A percentile compares a stretch with the other conserved stretches of the same genome.
phyloP scores from a whole-genome alignment of 2,113 vertebrate genomes.

The Petromus typicus region DNA sequence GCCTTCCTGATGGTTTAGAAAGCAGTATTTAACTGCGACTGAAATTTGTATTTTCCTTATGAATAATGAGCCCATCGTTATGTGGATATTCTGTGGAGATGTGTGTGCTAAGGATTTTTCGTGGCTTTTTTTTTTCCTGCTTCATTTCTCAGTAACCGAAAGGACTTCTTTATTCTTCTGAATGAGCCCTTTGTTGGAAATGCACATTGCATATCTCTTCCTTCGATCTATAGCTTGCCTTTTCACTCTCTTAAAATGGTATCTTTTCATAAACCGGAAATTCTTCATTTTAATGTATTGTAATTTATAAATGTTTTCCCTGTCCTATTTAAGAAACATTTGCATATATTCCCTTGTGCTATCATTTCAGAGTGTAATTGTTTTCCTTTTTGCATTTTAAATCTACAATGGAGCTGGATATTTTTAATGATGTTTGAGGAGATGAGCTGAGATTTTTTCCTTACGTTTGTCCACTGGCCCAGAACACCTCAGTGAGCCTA shows the following conservation, averaged over 20 bases:
- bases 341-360: neutral
- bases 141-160: constrained; percentile 37
- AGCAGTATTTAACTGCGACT: neutral
- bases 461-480: neutral
- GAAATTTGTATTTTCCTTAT: neutral
- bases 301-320: constrained; percentile 30
- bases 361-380: constrained; percentile 3
- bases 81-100: constrained; percentile 14
- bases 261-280: constrained; percentile 47
- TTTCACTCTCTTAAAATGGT: constrained; percentile 27
- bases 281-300: constrained; percentile 56
- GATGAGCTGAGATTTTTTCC: neutral
- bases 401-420: neutral
- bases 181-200: constrained; percentile 69
- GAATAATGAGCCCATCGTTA: neutral
- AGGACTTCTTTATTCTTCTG: constrained; percentile 64
- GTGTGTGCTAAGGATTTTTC: neutral
- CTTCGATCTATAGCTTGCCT: constrained; percentile 13
- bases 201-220: constrained; percentile 28
- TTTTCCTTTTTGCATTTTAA: constrained; percentile 2
- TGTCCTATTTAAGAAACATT: constrained; percentile 14
- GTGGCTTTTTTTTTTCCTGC: neutral
- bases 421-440: neutral
- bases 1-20: neutral
- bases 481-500: neutral